Base-by-base conservation (phyloP, 2,888 invertebrate genomes). In the Dysmachus trigonus region DNA sequence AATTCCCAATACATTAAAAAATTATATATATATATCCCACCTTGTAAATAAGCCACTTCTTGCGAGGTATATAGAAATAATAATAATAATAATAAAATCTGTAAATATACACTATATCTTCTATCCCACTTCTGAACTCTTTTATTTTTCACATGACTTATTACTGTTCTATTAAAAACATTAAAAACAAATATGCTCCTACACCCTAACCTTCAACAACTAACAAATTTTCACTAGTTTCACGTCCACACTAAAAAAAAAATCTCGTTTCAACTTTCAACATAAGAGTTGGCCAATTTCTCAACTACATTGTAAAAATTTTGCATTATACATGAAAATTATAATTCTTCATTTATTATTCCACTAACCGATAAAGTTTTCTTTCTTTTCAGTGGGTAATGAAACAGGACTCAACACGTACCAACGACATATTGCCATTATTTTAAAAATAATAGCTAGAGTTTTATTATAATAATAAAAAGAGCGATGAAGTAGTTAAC, bases 341-440 rank as follows among this genome's bases (percentile, higher is more conserved):
- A 2, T n/a, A 51, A 51, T 5, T 0, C 15, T 62, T 13, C 3
- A 62, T 18, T 10, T 18, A 47, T 47, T 1, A 62, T n/a, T 10
- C 22, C 7, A 3, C 27, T 62, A 62, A 62, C 13, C 62, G 62
- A 62, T 62, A 10, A 18, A 62, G 2, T 62, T 84, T 71, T 76
- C 35, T 84, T 72, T 82, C 33, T 18, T 87, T 87, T 30, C 87
- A 87, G 87, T 86, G 87, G 87, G 47, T 83, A 86, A 74, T 86
- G 81, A 85, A 85, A 41, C 30, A 77, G 71, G 77, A 41, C 83
- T 83, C 83, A 83, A 83, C 86, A 85, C 74, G 85, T 86, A 87
- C 87, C 87, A 88, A 88, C 87, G 87, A 88, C 86, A 87, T 85
- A 87, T 90, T 53, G 93, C 90, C 93, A 93, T 93, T 87, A 88